These are phyloP conservation scores for Pelobates cultripes DNA, from an alignment of 2,797 vertebrate species.

Conservation along the genomic window DNA sequence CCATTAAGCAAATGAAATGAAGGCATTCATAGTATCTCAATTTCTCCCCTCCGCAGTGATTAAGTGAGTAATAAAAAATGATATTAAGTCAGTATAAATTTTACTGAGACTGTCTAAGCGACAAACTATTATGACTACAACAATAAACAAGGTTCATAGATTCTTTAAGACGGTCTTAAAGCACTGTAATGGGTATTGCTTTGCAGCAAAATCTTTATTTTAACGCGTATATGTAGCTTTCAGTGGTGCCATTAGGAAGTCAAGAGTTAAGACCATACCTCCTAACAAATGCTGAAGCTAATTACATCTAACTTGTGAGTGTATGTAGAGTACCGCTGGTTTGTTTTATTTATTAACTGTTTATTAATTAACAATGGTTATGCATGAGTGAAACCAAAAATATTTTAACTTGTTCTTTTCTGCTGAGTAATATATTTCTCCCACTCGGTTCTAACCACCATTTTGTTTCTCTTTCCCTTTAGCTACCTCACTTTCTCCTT, in stretches of 20 bases:
- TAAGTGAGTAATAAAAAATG: slow-evolving; percentile 69
- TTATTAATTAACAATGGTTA: too few species aligned
- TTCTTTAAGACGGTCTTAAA: slow-evolving; percentile 41
- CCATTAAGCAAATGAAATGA: slow-evolving; percentile 74
- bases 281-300: neutral
- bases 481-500: too few species aligned
- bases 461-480: too few species aligned
- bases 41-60: slow-evolving; percentile 64
- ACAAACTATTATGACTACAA: slow-evolving; percentile 59
- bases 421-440: too few species aligned
- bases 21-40: slow-evolving; percentile 61
- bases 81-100: slow-evolving; percentile 70
- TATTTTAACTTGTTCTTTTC: too few species aligned
- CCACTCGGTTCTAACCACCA: too few species aligned
- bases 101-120: slow-evolving; percentile 60
- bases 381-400: too few species aligned
- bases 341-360: neutral
- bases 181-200: neutral
- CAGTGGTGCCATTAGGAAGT: neutral
- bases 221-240: neutral
- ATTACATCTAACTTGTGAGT: neutral
- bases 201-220: neutral
- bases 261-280: neutral
- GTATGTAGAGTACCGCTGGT: neutral
- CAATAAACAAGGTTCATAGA: slow-evolving; percentile 61